Evolutionary conservation across 2,113 vertebrate species (phyloP).

Genomic region (Dipodomys merriami): DNA sequence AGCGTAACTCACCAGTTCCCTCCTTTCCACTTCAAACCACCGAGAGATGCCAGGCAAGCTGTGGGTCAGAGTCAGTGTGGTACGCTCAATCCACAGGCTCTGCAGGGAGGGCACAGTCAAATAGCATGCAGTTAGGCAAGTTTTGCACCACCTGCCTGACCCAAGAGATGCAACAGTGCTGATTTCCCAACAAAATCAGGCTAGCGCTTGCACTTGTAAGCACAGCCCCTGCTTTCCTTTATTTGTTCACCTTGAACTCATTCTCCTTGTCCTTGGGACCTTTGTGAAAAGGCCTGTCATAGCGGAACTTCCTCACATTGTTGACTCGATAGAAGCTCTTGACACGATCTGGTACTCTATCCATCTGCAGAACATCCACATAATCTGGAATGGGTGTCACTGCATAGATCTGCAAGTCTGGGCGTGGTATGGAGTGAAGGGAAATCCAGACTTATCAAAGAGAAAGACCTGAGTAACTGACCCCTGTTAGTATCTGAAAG

Average conservation of each 20-base stretch:
- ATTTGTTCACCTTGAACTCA: constrained; percentile 94
- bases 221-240: background rate
- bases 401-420: constrained; percentile 96
- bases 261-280: constrained; percentile 98
- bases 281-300: constrained; percentile 98
- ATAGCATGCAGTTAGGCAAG: constrained; percentile 3
- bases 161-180: background rate
- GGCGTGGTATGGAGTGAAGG: constrained; percentile 81
- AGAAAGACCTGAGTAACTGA: background rate
- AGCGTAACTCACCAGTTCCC: constrained; percentile 93
- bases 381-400: constrained; percentile 98
- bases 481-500: background rate
- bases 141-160: background rate
- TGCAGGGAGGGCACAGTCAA: constrained; percentile 81
- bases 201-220: background rate
- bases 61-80: constrained; percentile 96
- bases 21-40: constrained; percentile 98
- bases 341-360: constrained; percentile 97
- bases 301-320: constrained; percentile 97
- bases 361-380: constrained; percentile 96
- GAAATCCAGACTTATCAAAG: constrained; percentile 60
- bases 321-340: constrained; percentile 99
- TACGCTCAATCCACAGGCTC: constrained; percentile 99
- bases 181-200: background rate
- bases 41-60: constrained; percentile 98